Conservation (phyloP, 2,888 invertebrate genomes). For the Ommatoiulus sabulosus region DNA sequence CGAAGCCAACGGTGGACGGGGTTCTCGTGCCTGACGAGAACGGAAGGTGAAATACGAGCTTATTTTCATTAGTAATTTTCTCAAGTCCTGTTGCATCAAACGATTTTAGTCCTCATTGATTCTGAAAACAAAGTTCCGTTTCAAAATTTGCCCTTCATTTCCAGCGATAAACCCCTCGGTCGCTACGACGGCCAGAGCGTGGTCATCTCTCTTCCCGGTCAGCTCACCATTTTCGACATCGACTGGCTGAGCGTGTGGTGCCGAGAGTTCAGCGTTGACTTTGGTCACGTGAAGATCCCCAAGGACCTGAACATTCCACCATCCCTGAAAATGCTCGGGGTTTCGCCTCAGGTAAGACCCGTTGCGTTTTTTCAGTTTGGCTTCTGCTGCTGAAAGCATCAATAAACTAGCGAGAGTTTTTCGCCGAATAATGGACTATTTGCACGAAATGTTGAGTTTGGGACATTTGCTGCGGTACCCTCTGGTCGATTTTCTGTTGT, state of each 20-base stretch:
- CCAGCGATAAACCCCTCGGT: conserved; percentile 79
- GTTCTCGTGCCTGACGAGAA: conserved; percentile 91
- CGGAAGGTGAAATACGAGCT: conserved; percentile 72
- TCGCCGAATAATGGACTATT: neutral
- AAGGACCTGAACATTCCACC: conserved; percentile 91
- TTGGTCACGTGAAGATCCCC: conserved; percentile 89
- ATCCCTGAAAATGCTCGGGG: conserved; percentile 91
- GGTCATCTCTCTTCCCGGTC: conserved; percentile 86
- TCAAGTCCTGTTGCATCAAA: too few relatives aligned
- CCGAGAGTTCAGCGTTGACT: conserved; percentile 88
- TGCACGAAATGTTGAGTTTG: neutral
- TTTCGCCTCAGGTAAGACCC: conserved; percentile 87
- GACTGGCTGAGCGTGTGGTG: conserved; percentile 95
- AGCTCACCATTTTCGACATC: conserved; percentile 87
- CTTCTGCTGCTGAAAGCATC: neutral
- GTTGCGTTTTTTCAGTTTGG: neutral
- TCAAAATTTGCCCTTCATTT: neutral
- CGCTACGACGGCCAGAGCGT: conserved; percentile 93
- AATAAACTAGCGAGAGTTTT: neutral
- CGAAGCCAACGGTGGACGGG: conserved; percentile 83
- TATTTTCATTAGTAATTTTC: too few relatives aligned
- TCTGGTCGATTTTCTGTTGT: neutral
- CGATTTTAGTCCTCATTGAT: too few relatives aligned
- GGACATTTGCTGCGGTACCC: neutral
- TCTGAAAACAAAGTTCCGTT: too few relatives aligned